Evolutionary conservation across 2,888 invertebrate species (phyloP).

Genomic region (Azorinus chamasolen): DNA sequence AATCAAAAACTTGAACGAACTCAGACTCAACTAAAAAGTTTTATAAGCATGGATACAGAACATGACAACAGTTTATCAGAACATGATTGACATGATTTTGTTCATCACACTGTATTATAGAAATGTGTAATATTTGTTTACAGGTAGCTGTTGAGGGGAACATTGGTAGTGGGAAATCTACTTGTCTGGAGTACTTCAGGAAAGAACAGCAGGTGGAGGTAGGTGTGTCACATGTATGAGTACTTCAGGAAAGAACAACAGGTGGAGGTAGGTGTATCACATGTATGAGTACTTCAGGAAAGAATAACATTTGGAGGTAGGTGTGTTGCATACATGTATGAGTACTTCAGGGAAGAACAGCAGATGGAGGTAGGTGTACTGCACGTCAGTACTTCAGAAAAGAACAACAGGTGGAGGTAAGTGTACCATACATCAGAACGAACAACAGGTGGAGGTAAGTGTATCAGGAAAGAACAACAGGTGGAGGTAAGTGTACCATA

Average conservation of each 20-base stretch:
- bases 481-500: no score
- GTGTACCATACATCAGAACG: no score
- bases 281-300: slow-evolving; percentile 75
- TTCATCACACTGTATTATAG: no score
- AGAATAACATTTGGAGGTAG: slow-evolving; percentile 74
- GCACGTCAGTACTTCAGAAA: background rate
- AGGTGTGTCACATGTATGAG: slow-evolving; percentile 38
- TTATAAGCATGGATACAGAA: no score
- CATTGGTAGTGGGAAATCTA: slow-evolving; percentile 85
- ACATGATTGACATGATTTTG: no score
- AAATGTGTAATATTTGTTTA: no score
- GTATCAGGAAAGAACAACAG: no score
- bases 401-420: no score
- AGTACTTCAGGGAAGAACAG: slow-evolving; percentile 76
- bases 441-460: no score
- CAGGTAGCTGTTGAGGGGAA: slow-evolving; percentile 85
- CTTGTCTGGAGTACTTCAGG: slow-evolving; percentile 82
- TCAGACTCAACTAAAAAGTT: no score
- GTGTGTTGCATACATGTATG: slow-evolving; percentile 3
- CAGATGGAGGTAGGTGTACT: slow-evolving; percentile 70
- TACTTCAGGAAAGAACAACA: slow-evolving; percentile 75
- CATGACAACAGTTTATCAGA: no score
- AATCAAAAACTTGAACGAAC: no score
- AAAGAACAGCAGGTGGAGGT: slow-evolving; percentile 76
- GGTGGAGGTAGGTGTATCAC: slow-evolving; percentile 71